Evolutionary conservation across 1,140 invertebrate genomes (phyloP).

Genomic region (Latrodectus geometricus): DNA sequence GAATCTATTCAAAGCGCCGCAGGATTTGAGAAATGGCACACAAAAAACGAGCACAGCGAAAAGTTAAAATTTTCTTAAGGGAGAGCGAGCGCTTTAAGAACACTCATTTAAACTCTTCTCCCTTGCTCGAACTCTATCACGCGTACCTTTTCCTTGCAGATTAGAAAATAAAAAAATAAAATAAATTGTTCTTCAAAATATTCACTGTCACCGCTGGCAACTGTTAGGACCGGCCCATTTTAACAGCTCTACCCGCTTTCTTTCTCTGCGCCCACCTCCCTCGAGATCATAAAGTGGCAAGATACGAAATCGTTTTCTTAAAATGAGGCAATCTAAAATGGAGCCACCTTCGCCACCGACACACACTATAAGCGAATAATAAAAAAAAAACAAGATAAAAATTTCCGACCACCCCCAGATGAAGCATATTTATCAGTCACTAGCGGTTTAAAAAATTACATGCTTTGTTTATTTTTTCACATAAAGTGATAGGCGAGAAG

Average conservation of each 20-base stretch:
- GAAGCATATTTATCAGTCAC: neutral
- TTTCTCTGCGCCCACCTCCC: neutral
- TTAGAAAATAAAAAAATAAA: neutral
- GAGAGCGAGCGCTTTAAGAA: neutral
- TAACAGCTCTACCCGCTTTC: neutral
- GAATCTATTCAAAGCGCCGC: too few species aligned
- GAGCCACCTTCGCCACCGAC: neutral
- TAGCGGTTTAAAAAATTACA: neutral
- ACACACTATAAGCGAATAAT: neutral
- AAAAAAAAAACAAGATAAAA: neutral
- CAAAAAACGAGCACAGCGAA: too few species aligned
- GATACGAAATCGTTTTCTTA: neutral
- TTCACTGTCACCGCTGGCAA: neutral
- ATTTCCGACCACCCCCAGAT: neutral
- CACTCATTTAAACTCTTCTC: neutral
- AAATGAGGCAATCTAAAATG: neutral
- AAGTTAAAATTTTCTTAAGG: too few species aligned
- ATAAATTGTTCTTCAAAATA: neutral
- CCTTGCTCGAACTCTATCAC: neutral
- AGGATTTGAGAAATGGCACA: too few species aligned
- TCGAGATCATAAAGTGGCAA: neutral
- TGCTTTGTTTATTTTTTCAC: neutral
- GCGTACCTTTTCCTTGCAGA: neutral
- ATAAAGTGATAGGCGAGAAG: neutral
- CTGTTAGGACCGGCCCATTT: neutral